These are phyloP conservation scores for Sterrhoptilus dennistouni DNA, from an alignment of 2,113 vertebrate genomes.

Conservation along the genomic window DNA sequence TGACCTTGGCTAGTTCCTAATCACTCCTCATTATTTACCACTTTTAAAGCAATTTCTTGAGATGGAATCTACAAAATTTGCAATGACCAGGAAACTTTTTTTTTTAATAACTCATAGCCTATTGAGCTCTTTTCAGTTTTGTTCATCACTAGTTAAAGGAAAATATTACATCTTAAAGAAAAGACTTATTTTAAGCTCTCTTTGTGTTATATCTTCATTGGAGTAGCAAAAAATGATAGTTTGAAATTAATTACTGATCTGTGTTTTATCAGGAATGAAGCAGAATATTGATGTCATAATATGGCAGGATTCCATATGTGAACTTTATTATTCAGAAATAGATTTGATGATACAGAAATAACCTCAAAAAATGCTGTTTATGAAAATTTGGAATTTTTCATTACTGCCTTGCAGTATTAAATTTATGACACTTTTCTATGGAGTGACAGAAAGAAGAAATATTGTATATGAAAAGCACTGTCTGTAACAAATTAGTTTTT, in stretches of 20 bases:
- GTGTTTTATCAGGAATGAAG: neutral
- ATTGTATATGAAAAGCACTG: neutral
- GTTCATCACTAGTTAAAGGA: neutral
- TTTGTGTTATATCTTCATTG: neutral
- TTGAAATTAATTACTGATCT: neutral
- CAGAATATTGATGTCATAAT: neutral
- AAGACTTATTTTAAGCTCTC: neutral
- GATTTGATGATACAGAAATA: slow-evolving; percentile 8
- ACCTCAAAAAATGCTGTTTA: neutral
- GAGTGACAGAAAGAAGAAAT: neutral
- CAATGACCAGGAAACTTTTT: neutral
- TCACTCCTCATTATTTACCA: neutral
- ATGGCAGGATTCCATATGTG: neutral
- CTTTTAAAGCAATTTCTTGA: neutral
- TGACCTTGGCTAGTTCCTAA: neutral
- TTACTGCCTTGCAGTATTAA: neutral
- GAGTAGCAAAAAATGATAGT: neutral
- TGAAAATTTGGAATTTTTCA: neutral
- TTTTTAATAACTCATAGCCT: neutral
- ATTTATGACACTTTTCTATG: neutral
- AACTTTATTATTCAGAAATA: neutral
- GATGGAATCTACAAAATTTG: neutral
- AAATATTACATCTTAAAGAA: neutral
- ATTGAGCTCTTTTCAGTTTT: neutral
- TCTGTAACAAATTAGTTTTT: neutral